Evolutionary conservation across 1,140 invertebrate species (phyloP).

Genomic region (Panagrolaimus sp.): DNA sequence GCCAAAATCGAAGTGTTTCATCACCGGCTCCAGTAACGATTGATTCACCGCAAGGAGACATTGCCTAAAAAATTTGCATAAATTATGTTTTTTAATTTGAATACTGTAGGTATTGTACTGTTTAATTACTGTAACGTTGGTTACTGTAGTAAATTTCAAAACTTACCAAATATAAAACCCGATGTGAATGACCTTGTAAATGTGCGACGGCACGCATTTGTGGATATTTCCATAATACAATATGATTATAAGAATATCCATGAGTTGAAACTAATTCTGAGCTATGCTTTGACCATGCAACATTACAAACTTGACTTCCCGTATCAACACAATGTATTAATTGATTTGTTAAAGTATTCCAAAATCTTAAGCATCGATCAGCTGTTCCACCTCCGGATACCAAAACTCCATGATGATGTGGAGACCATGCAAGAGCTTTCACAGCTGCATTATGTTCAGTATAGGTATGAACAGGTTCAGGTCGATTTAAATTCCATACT

Average conservation of each 20-base stretch:
- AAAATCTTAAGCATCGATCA: constrained; percentile 93
- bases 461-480: constrained; percentile 86
- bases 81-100: constrained; percentile 14
- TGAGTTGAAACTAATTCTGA: constrained; percentile 77
- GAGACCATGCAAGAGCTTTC: constrained; percentile 98
- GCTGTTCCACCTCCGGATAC: constrained; percentile 94
- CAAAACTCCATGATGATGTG: constrained; percentile 93
- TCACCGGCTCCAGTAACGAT: constrained; percentile 99
- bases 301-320: constrained; percentile 85
- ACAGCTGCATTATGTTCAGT: constrained; percentile 95
- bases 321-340: constrained; percentile 98
- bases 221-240: constrained; percentile 92
- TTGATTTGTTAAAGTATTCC: constrained; percentile 98
- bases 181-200: constrained; percentile 91
- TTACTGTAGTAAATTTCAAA: constrained; percentile 15
- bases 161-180: constrained; percentile 81
- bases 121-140: too few species aligned
- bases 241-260: constrained; percentile 99
- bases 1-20: constrained; percentile 75
- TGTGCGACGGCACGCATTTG: constrained; percentile 75
- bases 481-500: constrained; percentile 89
- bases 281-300: constrained; percentile 79
- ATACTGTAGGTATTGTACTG: background rate
- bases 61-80: constrained; percentile 65
- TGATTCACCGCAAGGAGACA: constrained; percentile 96